Base-by-base conservation (phyloP, 2,888 invertebrate species). In the Machimus atricapillus region DNA sequence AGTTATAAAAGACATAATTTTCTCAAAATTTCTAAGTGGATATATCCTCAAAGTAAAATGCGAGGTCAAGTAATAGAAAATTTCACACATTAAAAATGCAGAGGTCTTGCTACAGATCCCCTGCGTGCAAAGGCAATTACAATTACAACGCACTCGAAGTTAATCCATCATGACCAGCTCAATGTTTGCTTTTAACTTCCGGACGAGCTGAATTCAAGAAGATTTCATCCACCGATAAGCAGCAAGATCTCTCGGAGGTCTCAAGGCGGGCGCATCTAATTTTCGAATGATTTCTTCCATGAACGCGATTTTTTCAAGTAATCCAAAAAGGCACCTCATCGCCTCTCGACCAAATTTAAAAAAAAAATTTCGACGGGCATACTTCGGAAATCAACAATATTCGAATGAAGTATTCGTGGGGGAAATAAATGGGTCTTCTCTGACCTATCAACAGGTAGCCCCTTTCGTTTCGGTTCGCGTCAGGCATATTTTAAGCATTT, bases 381-480 rank as follows among this genome's bases (percentile, higher is more conserved):
- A 14, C 23, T 23, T 66, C 66, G 27, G 66, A 66, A 66, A 66
- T 66, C 27, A 66, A 14, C 43, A 16, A 46, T 46, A 8, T 66
- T 23, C 66, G 19, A 66, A 66, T 66, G 19, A 66, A 27, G 12
- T n/a, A 56, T 16, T 46, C 43, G n/a, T 8, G 19, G 7, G 19
- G 43, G 43, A n/a, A 52, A 52, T 52, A n/a, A 52, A 52, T 16
- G 19, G 52, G n/a, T 66, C 66, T 66, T 23, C 19, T 77, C 40
- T 77, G 31, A 34, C 34, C 77, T 37, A 77, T 77, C 40, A 40
- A 77, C 77, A 77, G 77, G 40, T 77, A 77, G 77, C 77, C 77
- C 40, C 40, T 37, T 40, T 37, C 37, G 37, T 77, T 66, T 66
- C 66, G 66, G 27, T 3, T 1, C 19, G 27, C 12, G n/a, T 40